Evolutionary conservation across 1,140 invertebrate species (phyloP), one percentile per base, ranked within the genome.

Genomic region (Saccostrea cuccullata): DNA sequence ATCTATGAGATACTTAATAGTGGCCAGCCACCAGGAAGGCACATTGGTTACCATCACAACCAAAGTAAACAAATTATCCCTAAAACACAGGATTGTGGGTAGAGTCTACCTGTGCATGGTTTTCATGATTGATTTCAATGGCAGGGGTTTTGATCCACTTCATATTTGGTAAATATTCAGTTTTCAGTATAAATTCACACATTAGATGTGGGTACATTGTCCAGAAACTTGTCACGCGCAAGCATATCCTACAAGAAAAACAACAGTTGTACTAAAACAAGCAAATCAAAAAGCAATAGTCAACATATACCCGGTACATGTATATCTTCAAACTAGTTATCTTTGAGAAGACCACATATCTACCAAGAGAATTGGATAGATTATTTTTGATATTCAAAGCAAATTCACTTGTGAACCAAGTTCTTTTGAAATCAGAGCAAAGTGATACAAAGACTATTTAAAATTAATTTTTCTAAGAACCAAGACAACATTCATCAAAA

Each of bases 141-240:
- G 70, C 70, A 77, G 58, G 58, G 58, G 58, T 77, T 77, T 77
- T 17, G 70, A 36, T 77, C 70, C 70, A 77, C 70, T 12, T 30
- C 26, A 30, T 5, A 15, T 77, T 36, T 30, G 23, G 70, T 77
- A 30, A 77, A 36, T 77, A 30, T 17, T 15, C 5, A 36, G 26
- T 77, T 15, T 36, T 11, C 30, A 77, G n/a, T 5, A 20, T 64
- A 20, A 17, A 20, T 15, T 92, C 90, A 93, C 58, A 93, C 92
- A 85, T 92, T 92, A 2, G 92, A 93, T 82, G 92, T 92, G 70
- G 91, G 92, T 36, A 91, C 90, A 85, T 90, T 90, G 56, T 92
- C 92, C 47, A 93, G 83, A 85, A 92, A 93, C n/a, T 90, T 82
- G 58, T 92, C 92, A 82, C 91, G 91, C 58, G 92, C 87, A 77